These are phyloP conservation scores for Martes martes DNA, from an alignment of 2,113 vertebrate species.

Conservation along the genomic window DNA sequence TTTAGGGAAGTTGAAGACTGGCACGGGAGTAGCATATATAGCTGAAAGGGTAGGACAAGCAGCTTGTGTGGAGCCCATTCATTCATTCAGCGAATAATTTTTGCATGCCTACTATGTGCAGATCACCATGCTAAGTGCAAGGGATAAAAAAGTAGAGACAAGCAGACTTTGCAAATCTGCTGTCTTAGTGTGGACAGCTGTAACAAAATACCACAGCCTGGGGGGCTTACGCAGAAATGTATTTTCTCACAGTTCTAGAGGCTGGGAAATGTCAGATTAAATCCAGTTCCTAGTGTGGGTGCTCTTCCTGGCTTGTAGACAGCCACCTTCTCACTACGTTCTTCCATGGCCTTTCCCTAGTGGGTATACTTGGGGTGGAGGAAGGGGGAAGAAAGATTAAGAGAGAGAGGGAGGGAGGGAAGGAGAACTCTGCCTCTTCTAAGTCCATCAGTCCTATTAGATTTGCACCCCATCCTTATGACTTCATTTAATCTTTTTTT, in stretches of 20 bases:
- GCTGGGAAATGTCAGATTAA: not conserved
- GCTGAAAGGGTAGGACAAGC: not conserved
- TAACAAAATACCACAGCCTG: not conserved
- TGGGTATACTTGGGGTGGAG: not conserved
- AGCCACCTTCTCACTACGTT: not conserved
- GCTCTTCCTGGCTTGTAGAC: not conserved
- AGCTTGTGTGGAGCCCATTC: not conserved
- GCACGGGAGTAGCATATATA: not conserved
- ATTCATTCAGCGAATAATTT: not conserved
- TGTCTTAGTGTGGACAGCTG: not conserved
- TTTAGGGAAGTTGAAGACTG: not conserved
- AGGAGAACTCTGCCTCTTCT: not conserved
- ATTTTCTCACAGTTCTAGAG: not conserved
- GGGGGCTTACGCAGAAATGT: too few relatives aligned
- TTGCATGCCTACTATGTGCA: not conserved
- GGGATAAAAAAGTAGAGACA: not conserved
- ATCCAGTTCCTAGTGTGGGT: not conserved
- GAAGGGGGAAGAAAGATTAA: not conserved
- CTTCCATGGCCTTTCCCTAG: not conserved
- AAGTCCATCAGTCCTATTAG: not conserved
- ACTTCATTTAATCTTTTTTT: not conserved
- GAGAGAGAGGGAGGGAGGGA: not conserved
- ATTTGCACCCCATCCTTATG: not conserved
- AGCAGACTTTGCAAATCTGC: not conserved
- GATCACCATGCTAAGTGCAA: not conserved